Conservation (phyloP, 2,888 invertebrate species). For the Podabrus alpinus region DNA sequence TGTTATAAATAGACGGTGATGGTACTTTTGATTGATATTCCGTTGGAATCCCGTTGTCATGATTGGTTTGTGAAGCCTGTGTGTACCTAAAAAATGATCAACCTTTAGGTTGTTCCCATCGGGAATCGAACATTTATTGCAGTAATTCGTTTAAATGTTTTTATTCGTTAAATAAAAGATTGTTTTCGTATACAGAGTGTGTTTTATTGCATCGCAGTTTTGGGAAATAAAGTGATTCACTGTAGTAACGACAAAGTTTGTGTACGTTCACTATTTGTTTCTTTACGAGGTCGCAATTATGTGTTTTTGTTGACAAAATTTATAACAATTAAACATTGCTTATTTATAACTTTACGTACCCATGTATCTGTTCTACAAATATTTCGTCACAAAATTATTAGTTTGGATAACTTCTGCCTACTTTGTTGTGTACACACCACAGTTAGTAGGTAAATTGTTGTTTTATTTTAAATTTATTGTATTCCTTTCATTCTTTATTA, state of each 20-base stretch:
- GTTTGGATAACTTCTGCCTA: background rate
- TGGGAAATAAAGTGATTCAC: background rate
- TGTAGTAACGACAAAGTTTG: background rate
- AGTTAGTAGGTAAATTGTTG: background rate
- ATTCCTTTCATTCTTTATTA: background rate
- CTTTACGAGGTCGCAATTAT: background rate
- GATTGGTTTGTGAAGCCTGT: background rate
- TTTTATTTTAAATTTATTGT: background rate
- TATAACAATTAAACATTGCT: background rate
- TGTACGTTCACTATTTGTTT: background rate
- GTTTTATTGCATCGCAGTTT: background rate
- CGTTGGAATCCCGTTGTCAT: too few species aligned
- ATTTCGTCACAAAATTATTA: background rate
- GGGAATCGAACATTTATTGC: background rate
- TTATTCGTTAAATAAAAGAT: background rate
- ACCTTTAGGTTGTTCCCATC: too few species aligned
- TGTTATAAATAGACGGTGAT: background rate
- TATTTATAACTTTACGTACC: background rate
- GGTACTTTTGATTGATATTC: background rate
- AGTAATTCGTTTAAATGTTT: background rate
- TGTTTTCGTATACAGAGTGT: background rate
- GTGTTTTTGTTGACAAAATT: background rate
- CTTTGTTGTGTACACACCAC: background rate
- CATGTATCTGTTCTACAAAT: background rate
- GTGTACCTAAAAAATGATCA: background rate